Evolutionary conservation across 2,888 invertebrate genomes (phyloP).

Genomic region (Piscicola geometra): DNA sequence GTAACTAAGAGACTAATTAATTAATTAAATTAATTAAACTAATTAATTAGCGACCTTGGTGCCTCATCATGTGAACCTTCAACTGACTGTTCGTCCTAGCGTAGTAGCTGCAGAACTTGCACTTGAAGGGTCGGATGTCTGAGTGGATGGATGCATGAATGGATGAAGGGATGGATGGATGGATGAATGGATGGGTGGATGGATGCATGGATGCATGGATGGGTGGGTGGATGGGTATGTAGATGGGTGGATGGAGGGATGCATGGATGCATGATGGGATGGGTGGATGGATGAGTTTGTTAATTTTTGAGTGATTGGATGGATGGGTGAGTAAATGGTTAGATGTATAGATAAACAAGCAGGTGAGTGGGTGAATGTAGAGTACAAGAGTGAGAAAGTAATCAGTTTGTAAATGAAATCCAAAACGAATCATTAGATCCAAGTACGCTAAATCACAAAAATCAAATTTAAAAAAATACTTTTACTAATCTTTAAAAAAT

Average conservation of each 20-base stretch:
- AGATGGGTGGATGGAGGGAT: background rate
- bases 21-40: too few relatives aligned
- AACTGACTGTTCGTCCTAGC: constrained; percentile 57
- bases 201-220: background rate
- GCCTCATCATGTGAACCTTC: constrained; percentile 58
- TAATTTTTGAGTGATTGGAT: background rate
- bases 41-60: constrained; percentile 51
- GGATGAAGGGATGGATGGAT: too few relatives aligned
- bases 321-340: background rate
- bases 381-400: too few relatives aligned
- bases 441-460: too few relatives aligned
- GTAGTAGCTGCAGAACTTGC: constrained; percentile 55
- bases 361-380: too few relatives aligned
- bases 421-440: too few relatives aligned
- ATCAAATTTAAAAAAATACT: too few relatives aligned
- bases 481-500: too few relatives aligned
- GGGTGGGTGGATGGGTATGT: background rate
- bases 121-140: constrained; percentile 56
- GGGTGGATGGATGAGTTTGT: background rate
- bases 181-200: constrained; percentile 16
- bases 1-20: background rate
- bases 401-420: too few relatives aligned
- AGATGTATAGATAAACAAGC: too few relatives aligned
- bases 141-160: constrained; percentile 32
- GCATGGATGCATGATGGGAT: background rate